Conservation (phyloP, 2,113 vertebrate species). For the Corythoichthys intestinalis region DNA sequence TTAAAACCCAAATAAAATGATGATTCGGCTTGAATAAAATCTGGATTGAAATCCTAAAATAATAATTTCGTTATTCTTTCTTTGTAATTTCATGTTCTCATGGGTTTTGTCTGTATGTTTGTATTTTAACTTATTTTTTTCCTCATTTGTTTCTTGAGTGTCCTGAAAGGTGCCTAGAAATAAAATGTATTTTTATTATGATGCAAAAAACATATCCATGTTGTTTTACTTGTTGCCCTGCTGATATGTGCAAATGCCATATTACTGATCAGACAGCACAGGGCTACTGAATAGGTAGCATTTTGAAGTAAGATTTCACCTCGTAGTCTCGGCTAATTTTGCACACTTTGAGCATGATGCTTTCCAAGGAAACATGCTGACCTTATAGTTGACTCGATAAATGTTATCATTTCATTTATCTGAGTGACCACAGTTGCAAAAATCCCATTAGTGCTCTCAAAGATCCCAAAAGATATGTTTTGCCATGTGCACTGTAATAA, state of each 20-base stretch:
- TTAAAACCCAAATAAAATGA: constrained; percentile 5
- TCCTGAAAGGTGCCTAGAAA: no score
- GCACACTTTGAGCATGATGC: constrained; percentile 27
- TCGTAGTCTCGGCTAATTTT: constrained; percentile 19
- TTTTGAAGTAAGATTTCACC: constrained; percentile 18
- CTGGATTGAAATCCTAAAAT: no score
- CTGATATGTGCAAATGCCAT: constrained; percentile 1
- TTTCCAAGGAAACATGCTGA: constrained; percentile 30
- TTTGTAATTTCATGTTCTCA: no score
- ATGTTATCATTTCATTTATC: constrained; percentile 29
- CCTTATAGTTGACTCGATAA: constrained; percentile 29
- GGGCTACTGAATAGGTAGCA: background rate
- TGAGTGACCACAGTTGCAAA: background rate
- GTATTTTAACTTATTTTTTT: no score
- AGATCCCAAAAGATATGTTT: background rate
- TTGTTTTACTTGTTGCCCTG: no score
- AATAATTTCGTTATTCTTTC: no score
- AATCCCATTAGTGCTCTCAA: background rate
- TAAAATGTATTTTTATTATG: no score
- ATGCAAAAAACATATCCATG: no score
- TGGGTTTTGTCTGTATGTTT: no score
- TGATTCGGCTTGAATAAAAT: no score
- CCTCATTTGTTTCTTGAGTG: no score
- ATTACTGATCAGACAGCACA: constrained; percentile 45
- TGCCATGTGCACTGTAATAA: background rate